Percentiles rank a stretch among this genome's conserved stretches.
phyloP scores from a whole-genome alignment of 2,888 invertebrate species.

The Himalopsyche kuldschensis region DNA sequence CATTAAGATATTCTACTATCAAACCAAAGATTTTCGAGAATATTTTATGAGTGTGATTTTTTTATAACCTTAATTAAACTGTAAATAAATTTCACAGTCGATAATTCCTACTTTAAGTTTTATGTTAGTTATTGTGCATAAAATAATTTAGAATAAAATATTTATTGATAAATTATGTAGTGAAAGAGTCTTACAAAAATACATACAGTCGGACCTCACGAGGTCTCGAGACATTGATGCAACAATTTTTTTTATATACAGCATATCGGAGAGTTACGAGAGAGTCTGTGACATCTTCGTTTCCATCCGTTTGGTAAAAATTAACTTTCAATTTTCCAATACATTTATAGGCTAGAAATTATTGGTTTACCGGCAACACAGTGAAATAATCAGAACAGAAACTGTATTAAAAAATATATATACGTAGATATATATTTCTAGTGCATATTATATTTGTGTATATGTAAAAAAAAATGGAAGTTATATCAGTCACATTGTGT shows the following conservation, averaged over 20 bases:
- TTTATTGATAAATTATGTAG: slow-evolving; percentile 19
- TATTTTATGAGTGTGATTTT: not conserved
- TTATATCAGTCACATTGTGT: slow-evolving; percentile 24
- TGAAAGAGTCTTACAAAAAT: slow-evolving; percentile 32
- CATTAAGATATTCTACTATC: slow-evolving; percentile 4
- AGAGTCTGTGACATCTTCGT: not conserved
- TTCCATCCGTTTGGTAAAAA: not conserved
- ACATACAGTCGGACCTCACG: slow-evolving; percentile 18
- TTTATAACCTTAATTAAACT: not conserved
- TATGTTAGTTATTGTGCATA: slow-evolving; percentile 29
- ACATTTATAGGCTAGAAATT: not conserved
- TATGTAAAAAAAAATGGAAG: slow-evolving; percentile 7
- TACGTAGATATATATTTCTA: not conserved
- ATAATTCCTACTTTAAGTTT: slow-evolving; percentile 9
- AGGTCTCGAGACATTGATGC: not conserved
- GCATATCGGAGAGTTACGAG: not conserved
- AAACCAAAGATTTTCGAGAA: slow-evolving; percentile 5
- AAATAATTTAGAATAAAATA: slow-evolving; percentile 30
- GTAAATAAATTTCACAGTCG: not conserved
- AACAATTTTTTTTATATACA: not conserved
- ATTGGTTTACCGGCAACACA: not conserved
- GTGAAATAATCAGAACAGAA: not conserved
- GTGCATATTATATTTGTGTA: not conserved
- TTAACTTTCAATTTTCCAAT: not conserved
- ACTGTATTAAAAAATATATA: not conserved